Conservation (phyloP, 2,888 invertebrate species). For the Aphrophora alni region DNA sequence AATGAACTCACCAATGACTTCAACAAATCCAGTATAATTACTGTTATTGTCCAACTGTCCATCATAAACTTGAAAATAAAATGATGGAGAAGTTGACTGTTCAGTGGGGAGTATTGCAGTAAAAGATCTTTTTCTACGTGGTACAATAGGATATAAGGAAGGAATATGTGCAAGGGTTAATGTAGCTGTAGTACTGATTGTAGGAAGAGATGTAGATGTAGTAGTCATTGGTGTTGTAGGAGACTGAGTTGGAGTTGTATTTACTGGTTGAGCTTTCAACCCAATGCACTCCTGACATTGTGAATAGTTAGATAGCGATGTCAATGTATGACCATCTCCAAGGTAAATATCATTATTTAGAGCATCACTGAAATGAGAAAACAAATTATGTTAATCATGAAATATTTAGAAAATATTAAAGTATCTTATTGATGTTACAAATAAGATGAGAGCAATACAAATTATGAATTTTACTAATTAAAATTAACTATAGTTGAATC, state of each 20-base stretch:
- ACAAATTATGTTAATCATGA: background rate
- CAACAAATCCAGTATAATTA: constrained; percentile 86
- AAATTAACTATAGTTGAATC: no score
- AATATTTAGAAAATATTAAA: constrained; percentile 4
- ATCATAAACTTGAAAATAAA: constrained; percentile 63
- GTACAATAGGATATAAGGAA: constrained; percentile 18
- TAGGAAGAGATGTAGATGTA: constrained; percentile 12
- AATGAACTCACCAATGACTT: constrained; percentile 73
- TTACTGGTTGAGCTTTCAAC: constrained; percentile 55
- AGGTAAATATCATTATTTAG: constrained; percentile 72
- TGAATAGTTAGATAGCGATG: constrained; percentile 41
- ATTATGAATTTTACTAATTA: no score
- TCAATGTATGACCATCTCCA: constrained; percentile 66
- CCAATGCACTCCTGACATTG: constrained; percentile 63
- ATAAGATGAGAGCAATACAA: no score
- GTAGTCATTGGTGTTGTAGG: background rate
- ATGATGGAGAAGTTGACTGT: constrained; percentile 10
- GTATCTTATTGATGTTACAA: background rate
- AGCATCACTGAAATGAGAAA: constrained; percentile 60
- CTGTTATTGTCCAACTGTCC: constrained; percentile 76
- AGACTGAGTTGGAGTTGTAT: background rate
- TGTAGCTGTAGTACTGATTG: background rate
- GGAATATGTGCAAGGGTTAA: constrained; percentile 32
- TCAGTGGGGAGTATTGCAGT: constrained; percentile 25
- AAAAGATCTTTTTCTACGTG: constrained; percentile 17